Percentiles rank a stretch among this genome's conserved stretches.
phyloP scores from a whole-genome alignment of 2,797 vertebrate species.

The Acomys russatus region DNA sequence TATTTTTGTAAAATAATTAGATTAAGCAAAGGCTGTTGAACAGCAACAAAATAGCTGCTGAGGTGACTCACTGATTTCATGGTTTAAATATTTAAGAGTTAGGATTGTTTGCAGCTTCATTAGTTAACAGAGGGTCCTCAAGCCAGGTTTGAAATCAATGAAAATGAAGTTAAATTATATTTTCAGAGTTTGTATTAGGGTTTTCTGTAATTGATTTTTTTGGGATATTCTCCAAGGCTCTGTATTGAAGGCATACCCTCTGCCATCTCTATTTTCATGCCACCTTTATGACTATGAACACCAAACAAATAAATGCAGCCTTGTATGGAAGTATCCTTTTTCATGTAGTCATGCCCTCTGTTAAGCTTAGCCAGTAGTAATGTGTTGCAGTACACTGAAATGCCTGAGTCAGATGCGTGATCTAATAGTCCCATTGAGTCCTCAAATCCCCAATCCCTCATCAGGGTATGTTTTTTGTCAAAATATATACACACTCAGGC shows the following conservation, averaged over 20 bases:
- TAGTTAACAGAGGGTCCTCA: background rate
- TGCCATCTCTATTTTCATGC: background rate
- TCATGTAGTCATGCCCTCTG: background rate
- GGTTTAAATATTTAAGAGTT: background rate
- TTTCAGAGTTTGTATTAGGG: background rate
- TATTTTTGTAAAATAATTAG: background rate
- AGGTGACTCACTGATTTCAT: background rate
- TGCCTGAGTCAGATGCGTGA: background rate
- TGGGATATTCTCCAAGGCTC: background rate
- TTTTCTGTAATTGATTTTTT: slow-evolving; percentile 4
- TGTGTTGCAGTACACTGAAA: slow-evolving; percentile 37
- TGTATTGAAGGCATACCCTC: background rate
- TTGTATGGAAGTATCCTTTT: background rate
- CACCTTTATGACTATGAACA: background rate
- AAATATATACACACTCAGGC: background rate
- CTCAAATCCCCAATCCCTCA: background rate
- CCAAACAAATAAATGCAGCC: background rate
- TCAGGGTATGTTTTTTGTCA: background rate
- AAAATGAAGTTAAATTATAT: background rate
- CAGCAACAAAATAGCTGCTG: background rate
- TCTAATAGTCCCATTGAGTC: background rate
- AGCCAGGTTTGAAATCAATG: background rate
- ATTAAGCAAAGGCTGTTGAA: too few species aligned
- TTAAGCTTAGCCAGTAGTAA: background rate
- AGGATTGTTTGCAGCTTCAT: background rate